Percentiles rank a stretch among this genome's conserved stretches.
Evolutionary conservation across 2,888 invertebrate species (phyloP).

Genomic region (Pseudanteris insignis): DNA sequence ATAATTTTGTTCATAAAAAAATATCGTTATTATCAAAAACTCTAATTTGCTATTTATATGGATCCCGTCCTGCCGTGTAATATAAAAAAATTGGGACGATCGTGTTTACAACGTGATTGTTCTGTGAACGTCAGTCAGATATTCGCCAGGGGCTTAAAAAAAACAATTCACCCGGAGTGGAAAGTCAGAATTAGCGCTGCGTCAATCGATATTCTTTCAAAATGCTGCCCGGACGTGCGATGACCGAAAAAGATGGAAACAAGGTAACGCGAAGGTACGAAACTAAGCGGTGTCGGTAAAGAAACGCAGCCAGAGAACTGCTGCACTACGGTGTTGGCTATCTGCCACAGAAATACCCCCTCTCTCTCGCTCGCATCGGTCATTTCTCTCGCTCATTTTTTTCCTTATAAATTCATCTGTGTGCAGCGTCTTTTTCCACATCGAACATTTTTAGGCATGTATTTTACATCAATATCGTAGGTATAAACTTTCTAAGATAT

Average conservation of each 20-base stretch:
- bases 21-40: too few species aligned
- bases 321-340: conserved; percentile 59
- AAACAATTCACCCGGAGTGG: too few species aligned
- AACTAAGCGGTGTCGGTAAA: conserved; percentile 40
- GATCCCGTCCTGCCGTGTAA: too few species aligned
- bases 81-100: too few species aligned
- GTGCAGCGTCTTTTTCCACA: not conserved
- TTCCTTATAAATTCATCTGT: conserved; percentile 6
- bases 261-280: conserved; percentile 22
- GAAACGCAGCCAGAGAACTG: conserved; percentile 51
- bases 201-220: conserved; percentile 29
- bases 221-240: conserved; percentile 37
- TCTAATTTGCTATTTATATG: too few species aligned
- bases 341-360: conserved; percentile 54
- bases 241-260: conserved; percentile 47
- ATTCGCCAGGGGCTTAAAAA: too few species aligned
- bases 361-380: conserved; percentile 42
- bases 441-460: conserved; percentile 7
- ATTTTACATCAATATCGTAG: conserved; percentile 8
- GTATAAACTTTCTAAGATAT: too few species aligned
- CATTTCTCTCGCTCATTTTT: conserved; percentile 27
- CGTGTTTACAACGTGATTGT: too few species aligned
- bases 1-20: too few species aligned
- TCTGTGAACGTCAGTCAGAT: too few species aligned
- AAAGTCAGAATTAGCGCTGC: too few species aligned